A percentile compares a stretch with the other conserved stretches of the same genome.
phyloP scores from a whole-genome alignment of 2,113 vertebrate species.

The Centropus unirufus region DNA sequence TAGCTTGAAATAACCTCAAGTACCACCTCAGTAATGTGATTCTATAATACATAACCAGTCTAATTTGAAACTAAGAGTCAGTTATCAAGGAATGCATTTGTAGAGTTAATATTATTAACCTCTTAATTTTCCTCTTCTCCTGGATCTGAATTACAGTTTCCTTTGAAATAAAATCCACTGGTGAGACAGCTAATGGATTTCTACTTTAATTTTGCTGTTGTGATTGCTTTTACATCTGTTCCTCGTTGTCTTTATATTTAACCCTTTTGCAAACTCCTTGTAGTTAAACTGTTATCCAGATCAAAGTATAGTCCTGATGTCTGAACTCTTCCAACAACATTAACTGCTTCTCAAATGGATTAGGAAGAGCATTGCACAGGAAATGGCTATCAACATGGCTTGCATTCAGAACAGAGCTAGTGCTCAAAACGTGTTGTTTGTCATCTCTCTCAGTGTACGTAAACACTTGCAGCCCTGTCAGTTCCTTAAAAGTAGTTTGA shows the following conservation, averaged over 20 bases:
- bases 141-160: slow-evolving; percentile 55
- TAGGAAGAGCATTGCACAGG: slow-evolving; percentile 2
- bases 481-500: background rate
- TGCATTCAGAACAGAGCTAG: background rate
- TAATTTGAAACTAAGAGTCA: slow-evolving; percentile 51
- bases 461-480: background rate
- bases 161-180: slow-evolving; percentile 49
- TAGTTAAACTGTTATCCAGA: background rate
- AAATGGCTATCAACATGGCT: slow-evolving; percentile 18
- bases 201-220: slow-evolving; percentile 27
- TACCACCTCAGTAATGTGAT: background rate
- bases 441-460: background rate
- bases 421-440: background rate
- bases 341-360: slow-evolving; percentile 16
- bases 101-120: slow-evolving; percentile 49
- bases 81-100: slow-evolving; percentile 44
- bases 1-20: slow-evolving; percentile 49
- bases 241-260: slow-evolving; percentile 7
- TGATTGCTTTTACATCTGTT: slow-evolving; percentile 29
- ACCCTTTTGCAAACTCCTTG: background rate
- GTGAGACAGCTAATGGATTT: slow-evolving; percentile 35
- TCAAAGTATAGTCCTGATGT: background rate
- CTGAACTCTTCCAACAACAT: background rate
- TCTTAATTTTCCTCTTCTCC: slow-evolving; percentile 59
- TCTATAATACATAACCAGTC: slow-evolving; percentile 18